Percentiles rank a stretch among this genome's conserved stretches.
These are phyloP conservation scores for Eledone cirrhosa DNA, from an alignment of 2,888 invertebrate genomes.

Conservation along the genomic window DNA sequence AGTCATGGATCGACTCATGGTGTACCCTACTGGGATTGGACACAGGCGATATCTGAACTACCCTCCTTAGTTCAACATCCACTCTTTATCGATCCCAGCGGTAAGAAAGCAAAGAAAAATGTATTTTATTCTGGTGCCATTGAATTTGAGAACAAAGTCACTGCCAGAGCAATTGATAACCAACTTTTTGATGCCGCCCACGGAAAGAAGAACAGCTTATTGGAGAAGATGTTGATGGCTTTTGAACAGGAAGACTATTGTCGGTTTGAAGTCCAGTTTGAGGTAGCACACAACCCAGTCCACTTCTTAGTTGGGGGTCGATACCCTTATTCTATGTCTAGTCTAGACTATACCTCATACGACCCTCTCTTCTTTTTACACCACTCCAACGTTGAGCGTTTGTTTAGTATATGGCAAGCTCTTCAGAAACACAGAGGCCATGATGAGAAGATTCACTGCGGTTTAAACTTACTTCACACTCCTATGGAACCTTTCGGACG, in stretches of 20 bases:
- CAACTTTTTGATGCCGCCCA: slow-evolving; percentile 27
- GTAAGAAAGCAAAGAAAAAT: slow-evolving; percentile 32
- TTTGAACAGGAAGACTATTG: slow-evolving; percentile 31
- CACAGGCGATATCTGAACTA: slow-evolving; percentile 33
- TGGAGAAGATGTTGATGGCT: slow-evolving; percentile 28
- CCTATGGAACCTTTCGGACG: slow-evolving; percentile 31
- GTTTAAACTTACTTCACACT: slow-evolving; percentile 28
- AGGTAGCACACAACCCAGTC: slow-evolving; percentile 30
- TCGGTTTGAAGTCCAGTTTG: slow-evolving; percentile 31
- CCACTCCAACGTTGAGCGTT: slow-evolving; percentile 38
- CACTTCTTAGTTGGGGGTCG: slow-evolving; percentile 35
- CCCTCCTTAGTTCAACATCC: slow-evolving; percentile 35
- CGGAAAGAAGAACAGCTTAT: slow-evolving; percentile 16
- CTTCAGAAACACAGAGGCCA: slow-evolving; percentile 36
- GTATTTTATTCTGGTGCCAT: slow-evolving; percentile 27
- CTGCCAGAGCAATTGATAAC: slow-evolving; percentile 23
- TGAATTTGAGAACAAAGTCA: slow-evolving; percentile 23
- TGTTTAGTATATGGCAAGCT: slow-evolving; percentile 39
- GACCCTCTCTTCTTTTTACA: slow-evolving; percentile 40
- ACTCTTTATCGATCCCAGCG: slow-evolving; percentile 29
- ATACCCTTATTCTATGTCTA: slow-evolving; percentile 36
- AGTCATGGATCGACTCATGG: slow-evolving; percentile 31
- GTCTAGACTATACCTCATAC: slow-evolving; percentile 38
- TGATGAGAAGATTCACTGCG: slow-evolving; percentile 31
- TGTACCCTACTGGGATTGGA: slow-evolving; percentile 44